Conservation (phyloP, 2,888 invertebrate genomes). For the Lumbricus terrestris region DNA sequence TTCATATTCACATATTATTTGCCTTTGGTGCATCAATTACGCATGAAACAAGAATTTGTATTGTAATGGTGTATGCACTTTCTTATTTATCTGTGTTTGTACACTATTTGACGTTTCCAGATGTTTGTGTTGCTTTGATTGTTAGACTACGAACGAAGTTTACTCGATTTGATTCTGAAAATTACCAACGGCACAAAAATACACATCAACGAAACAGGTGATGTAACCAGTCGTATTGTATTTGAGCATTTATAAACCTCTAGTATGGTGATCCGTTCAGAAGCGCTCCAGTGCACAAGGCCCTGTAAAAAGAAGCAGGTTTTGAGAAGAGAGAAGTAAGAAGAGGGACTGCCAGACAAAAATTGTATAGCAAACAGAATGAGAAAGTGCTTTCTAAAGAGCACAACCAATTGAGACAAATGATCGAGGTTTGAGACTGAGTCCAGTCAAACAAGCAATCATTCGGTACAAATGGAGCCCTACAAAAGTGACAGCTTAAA, state of each 20-base stretch:
- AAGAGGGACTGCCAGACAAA: too few species aligned
- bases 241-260: slow-evolving; percentile 6
- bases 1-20: not conserved
- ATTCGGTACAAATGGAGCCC: too few species aligned
- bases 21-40: not conserved
- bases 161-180: slow-evolving; percentile 53
- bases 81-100: not conserved
- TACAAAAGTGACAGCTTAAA: too few species aligned
- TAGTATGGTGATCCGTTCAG: too few species aligned
- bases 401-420: too few species aligned
- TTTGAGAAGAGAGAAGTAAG: too few species aligned
- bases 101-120: not conserved
- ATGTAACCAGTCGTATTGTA: not conserved
- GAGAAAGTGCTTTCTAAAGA: too few species aligned
- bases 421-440: too few species aligned
- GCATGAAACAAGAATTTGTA: not conserved
- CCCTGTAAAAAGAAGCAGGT: too few species aligned
- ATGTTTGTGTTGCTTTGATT: not conserved
- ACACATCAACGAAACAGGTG: slow-evolving; percentile 80
- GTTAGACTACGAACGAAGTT: not conserved
- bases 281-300: too few species aligned
- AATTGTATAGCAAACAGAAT: too few species aligned
- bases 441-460: too few species aligned
- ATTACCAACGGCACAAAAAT: slow-evolving; percentile 85
- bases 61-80: not conserved